These are phyloP conservation scores for Brachylomia viminalis DNA, from an alignment of 2,888 invertebrate genomes.

Conservation along the genomic window DNA sequence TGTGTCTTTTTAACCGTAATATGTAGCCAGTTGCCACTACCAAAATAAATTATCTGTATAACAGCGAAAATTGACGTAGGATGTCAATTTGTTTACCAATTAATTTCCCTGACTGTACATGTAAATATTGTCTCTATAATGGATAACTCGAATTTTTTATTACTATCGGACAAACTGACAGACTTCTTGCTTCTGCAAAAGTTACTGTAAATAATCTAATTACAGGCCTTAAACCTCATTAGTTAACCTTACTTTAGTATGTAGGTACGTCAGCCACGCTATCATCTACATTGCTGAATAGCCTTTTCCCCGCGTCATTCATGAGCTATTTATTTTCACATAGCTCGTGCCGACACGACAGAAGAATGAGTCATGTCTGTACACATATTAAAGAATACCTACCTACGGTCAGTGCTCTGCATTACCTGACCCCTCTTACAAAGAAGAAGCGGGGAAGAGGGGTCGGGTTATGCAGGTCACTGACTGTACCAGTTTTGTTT, in stretches of 20 bases:
- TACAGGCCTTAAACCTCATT: neutral
- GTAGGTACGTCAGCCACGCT: neutral
- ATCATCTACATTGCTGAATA: neutral
- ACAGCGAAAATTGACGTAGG: too few relatives aligned
- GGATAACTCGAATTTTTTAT: too few relatives aligned
- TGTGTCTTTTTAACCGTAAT: neutral
- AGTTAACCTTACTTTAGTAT: neutral
- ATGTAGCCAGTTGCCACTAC: neutral
- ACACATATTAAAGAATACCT: neutral
- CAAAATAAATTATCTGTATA: too few relatives aligned
- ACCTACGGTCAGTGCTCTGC: too few relatives aligned
- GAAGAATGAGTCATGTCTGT: constrained; percentile 15
- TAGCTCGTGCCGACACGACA: neutral
- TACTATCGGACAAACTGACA: neutral
- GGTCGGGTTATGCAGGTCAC: too few relatives aligned
- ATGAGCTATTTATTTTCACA: constrained; percentile 20
- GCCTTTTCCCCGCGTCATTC: constrained; percentile 24
- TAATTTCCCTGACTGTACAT: too few relatives aligned
- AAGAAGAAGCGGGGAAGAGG: too few relatives aligned
- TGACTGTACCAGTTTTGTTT: too few relatives aligned
- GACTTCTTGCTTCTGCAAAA: neutral
- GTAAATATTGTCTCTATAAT: neutral
- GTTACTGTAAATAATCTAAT: neutral
- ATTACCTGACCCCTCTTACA: too few relatives aligned
- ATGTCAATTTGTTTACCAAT: too few relatives aligned